Base-by-base conservation (phyloP, 23 tunicate species). In the Pegea sp. region DNA sequence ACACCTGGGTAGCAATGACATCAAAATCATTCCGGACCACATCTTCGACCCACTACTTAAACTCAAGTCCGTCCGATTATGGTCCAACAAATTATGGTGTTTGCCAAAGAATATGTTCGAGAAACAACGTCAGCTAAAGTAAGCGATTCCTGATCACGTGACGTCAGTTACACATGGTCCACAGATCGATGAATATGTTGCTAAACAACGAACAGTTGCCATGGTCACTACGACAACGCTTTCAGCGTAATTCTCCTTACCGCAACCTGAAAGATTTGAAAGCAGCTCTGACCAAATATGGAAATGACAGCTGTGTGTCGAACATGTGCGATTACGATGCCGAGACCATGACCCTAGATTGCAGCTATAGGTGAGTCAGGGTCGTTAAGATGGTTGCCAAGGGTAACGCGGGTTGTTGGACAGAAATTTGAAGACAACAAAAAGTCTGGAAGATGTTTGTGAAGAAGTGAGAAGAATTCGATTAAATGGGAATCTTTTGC, bases 351-450 rank as follows among this genome's bases (percentile, higher is more conserved):
- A 79, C 74, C 2, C 43, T 79, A 54, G 93, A 79, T 48, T 79
- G 93, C 44, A 79, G 93, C 34, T 46, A 56, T 72, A 71, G 93
- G 93, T 79, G 11, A 16, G n/a, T n/a, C n/a, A n/a, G n/a, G n/a
- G n/a, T n/a, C n/a, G n/a, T n/a, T n/a, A n/a, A n/a, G n/a, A n/a
- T n/a, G n/a, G n/a, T n/a, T n/a, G n/a, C n/a, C n/a, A n/a, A n/a
- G n/a, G n/a, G n/a, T n/a, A n/a, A n/a, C n/a, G n/a, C n/a, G n/a
- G n/a, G n/a, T n/a, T n/a, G n/a, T n/a, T 38, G 11, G 11, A 38
- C 49, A 77, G 77, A 24, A 64, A 64, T 42, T 29, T 79, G 58
- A 71, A 46, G 5, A 28, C 52, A 1, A 42, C 54, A 11, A 55
- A 31, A 4, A 25, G 21, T 11, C 43, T 71, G 31, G 25, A 32